Conservation (phyloP, 1,140 invertebrate species). For the Hypsibius dujardini region DNA sequence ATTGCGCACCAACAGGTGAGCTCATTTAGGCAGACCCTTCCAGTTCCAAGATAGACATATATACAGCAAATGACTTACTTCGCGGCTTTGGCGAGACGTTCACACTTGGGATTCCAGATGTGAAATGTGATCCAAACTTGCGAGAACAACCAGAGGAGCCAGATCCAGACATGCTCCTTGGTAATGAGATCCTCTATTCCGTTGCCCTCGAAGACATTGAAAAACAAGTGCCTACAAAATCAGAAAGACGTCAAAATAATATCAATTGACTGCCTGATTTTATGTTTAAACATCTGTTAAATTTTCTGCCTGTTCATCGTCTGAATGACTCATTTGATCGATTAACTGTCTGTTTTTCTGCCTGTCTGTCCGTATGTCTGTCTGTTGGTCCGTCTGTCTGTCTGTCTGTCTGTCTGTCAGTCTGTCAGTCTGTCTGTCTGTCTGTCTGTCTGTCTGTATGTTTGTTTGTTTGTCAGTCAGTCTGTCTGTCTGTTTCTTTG, state of each 20-base stretch:
- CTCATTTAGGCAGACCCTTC: too few relatives aligned
- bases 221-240: constrained; percentile 9
- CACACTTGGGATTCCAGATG: constrained; percentile 90
- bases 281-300: background rate
- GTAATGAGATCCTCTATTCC: constrained; percentile 6
- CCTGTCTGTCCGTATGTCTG: too few relatives aligned
- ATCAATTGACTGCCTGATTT: constrained; percentile 19
- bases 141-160: constrained; percentile 78
- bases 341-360: background rate
- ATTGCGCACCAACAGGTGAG: too few relatives aligned
- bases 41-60: background rate
- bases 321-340: background rate
- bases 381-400: too few relatives aligned
- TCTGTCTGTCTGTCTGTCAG: too few relatives aligned
- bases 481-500: too few relatives aligned
- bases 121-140: constrained; percentile 89
- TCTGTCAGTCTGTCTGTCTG: too few relatives aligned
- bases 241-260: background rate
- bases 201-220: background rate
- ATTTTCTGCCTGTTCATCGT: background rate
- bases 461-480: too few relatives aligned
- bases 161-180: constrained; percentile 62
- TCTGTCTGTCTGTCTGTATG: too few relatives aligned
- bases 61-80: constrained; percentile 38
- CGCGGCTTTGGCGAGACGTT: constrained; percentile 82